Percentiles rank a stretch among this genome's conserved stretches.
Evolutionary conservation across 2,888 invertebrate genomes (phyloP).

Genomic region (Rotaria socialis): DNA sequence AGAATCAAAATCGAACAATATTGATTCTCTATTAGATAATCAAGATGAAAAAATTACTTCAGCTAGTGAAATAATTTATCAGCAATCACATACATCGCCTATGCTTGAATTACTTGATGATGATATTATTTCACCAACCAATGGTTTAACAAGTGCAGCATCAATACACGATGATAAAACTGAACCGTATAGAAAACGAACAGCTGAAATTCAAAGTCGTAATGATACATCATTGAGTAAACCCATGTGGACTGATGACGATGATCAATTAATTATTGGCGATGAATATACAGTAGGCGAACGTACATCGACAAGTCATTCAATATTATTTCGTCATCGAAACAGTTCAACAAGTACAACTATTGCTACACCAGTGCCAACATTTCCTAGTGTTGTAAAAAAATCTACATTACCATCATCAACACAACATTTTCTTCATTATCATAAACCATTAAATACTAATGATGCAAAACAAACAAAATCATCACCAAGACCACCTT

Average conservation of each 20-base stretch:
- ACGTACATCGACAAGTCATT: slow-evolving; percentile 34
- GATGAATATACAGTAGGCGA: not conserved
- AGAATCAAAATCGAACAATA: not conserved
- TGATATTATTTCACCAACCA: slow-evolving; percentile 3
- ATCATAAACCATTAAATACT: not conserved
- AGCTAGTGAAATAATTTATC: not conserved
- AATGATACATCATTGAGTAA: slow-evolving; percentile 36
- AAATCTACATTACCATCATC: slow-evolving; percentile 3
- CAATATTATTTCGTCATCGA: slow-evolving; percentile 11
- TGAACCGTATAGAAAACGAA: not conserved
- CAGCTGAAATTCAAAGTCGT: slow-evolving; percentile 6
- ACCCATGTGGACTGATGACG: slow-evolving; percentile 14
- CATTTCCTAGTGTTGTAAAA: not conserved
- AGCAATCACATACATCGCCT: not conserved
- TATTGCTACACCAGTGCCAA: not conserved
- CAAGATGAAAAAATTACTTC: not conserved
- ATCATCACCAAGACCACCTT: slow-evolving; percentile 17
- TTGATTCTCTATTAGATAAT: not conserved
- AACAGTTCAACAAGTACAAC: slow-evolving; percentile 27
- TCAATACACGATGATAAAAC: not conserved
- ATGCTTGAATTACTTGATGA: slow-evolving; percentile 26
- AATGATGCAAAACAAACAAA: not conserved
- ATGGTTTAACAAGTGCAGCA: not conserved
- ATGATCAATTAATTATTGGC: slow-evolving; percentile 34
- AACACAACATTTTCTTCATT: slow-evolving; percentile 16